phyloP scores from a whole-genome alignment of 2,113 vertebrate genomes.

The Otocyon megalotis region DNA sequence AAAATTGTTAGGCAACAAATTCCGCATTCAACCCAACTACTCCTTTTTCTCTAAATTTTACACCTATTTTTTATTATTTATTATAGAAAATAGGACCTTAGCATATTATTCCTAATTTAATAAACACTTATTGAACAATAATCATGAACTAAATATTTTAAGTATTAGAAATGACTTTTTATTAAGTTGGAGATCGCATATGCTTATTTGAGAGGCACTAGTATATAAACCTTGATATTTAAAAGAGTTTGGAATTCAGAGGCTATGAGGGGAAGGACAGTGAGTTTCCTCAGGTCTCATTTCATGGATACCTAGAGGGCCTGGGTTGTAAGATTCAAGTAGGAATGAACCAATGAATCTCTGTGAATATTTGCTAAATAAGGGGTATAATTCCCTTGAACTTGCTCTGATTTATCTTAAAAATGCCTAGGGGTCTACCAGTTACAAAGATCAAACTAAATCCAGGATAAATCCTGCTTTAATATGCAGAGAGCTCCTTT shows the following conservation, averaged over 20 bases:
- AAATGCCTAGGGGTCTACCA: neutral
- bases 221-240: neutral
- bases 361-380: neutral
- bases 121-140: neutral
- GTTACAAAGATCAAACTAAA: neutral
- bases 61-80: neutral
- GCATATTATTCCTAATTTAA: neutral
- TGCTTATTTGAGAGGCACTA: neutral
- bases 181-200: neutral
- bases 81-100: neutral
- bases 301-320: neutral
- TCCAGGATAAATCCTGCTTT: neutral
- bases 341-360: neutral
- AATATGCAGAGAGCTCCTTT: neutral
- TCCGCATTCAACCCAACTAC: neutral
- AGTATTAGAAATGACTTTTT: neutral
- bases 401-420: neutral
- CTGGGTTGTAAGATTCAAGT: neutral
- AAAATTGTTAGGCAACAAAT: neutral
- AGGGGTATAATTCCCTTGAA: neutral
- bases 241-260: neutral
- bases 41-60: neutral
- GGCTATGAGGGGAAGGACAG: neutral
- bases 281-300: neutral
- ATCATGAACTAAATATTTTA: neutral